Evolutionary conservation across 2,888 invertebrate species (phyloP).

Genomic region (Cacoxenus indagator): DNA sequence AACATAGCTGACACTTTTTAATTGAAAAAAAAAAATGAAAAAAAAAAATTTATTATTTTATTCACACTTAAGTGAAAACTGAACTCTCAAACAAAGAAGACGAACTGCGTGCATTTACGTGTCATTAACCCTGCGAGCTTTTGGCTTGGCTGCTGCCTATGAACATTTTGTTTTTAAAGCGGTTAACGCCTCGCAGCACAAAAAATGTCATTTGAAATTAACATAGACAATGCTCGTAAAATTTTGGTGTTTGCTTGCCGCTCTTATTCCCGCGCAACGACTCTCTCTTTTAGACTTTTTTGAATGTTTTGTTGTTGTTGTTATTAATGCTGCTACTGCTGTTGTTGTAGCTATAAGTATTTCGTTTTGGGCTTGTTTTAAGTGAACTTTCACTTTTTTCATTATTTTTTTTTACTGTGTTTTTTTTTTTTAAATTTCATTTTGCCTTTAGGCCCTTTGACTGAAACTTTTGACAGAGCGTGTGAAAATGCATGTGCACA

Average conservation of each 20-base stretch:
- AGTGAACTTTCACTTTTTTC: not conserved
- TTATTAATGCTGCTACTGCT: too few species aligned
- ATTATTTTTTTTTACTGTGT: not conserved
- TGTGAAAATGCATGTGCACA: not conserved
- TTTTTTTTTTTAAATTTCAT: not conserved
- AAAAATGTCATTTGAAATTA: slow-evolving; percentile 15
- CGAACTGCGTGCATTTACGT: slow-evolving; percentile 40
- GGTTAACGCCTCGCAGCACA: not conserved
- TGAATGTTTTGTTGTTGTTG: too few species aligned
- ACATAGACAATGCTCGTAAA: slow-evolving; percentile 8
- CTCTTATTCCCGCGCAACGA: too few species aligned
- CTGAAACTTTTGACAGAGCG: slow-evolving; percentile 4
- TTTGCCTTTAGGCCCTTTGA: not conserved
- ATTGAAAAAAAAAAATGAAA: too few species aligned
- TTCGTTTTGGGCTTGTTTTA: not conserved
- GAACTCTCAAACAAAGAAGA: slow-evolving; percentile 24
- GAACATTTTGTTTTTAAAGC: not conserved
- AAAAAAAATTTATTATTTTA: slow-evolving; percentile 23
- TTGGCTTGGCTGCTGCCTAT: not conserved
- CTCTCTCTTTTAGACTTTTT: not conserved
- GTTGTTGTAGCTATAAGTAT: not conserved
- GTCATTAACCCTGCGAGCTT: slow-evolving; percentile 31
- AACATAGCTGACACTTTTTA: too few species aligned
- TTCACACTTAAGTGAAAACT: slow-evolving; percentile 45
- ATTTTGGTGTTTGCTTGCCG: not conserved